These are phyloP conservation scores for Armadillidium nasatum DNA, from an alignment of 1,140 invertebrate genomes.

Conservation along the genomic window DNA sequence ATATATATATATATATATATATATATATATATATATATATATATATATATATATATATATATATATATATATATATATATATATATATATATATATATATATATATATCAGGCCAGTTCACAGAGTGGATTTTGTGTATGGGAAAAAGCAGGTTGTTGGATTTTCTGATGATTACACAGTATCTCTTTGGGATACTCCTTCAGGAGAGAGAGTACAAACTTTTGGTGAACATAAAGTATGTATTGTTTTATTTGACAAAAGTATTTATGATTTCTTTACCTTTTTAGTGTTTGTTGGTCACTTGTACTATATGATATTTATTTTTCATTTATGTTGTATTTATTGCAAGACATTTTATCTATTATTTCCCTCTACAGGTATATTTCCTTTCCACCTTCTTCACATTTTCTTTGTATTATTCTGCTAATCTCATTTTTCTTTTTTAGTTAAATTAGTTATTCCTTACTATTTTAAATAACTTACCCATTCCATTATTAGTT, in stretches of 20 bases:
- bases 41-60: background rate
- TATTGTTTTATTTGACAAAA: background rate
- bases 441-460: too few species aligned
- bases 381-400: too few species aligned
- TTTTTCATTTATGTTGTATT: too few species aligned
- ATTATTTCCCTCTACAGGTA: too few species aligned
- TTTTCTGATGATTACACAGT: slow-evolving; percentile 92
- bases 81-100: background rate
- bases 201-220: slow-evolving; percentile 61
- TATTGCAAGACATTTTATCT: too few species aligned
- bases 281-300: background rate
- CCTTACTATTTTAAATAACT: too few species aligned
- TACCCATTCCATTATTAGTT: too few species aligned
- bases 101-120: slow-evolving; percentile 59
- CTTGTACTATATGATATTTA: background rate
- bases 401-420: too few species aligned
- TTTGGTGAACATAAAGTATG: slow-evolving; percentile 63
- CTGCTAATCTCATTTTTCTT: too few species aligned
- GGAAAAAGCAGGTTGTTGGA: slow-evolving; percentile 73
- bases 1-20: background rate
- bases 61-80: background rate
- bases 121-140: slow-evolving; percentile 72
- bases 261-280: background rate
- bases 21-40: background rate
- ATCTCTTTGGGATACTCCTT: slow-evolving; percentile 81